These are phyloP conservation scores for Gnatocerus cornutus DNA, from an alignment of 2,888 invertebrate species.

Conservation along the genomic window DNA sequence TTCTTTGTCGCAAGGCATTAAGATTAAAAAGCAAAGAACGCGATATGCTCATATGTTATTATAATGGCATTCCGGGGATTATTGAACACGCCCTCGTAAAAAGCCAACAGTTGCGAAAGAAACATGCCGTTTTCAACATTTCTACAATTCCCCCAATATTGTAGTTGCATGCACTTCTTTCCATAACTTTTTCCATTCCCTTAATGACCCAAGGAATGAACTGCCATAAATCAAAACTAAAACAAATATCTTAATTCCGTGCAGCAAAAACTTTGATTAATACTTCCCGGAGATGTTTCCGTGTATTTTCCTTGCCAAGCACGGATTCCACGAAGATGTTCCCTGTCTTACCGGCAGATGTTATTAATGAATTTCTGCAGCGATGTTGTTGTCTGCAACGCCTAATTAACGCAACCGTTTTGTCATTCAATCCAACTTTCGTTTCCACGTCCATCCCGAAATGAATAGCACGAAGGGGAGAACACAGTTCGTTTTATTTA, in stretches of 20 bases:
- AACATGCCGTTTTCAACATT: too few species aligned
- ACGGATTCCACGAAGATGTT: conserved; percentile 53
- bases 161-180: conserved; percentile 9
- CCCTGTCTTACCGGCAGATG: conserved; percentile 53
- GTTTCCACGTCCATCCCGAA: conserved; percentile 2
- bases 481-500: not conserved
- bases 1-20: conserved; percentile 42
- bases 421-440: conserved; percentile 27
- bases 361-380: conserved; percentile 56
- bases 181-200: conserved; percentile 1
- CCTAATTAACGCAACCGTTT: conserved; percentile 37
- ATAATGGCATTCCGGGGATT: conserved; percentile 46
- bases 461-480: conserved; percentile 12
- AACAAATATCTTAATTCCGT: conserved; percentile 60
- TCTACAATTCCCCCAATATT: too few species aligned
- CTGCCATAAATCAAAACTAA: conserved; percentile 51
- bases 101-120: too few species aligned
- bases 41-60: conserved; percentile 47
- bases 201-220: conserved; percentile 17
- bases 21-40: conserved; percentile 46
- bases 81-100: conserved; percentile 40
- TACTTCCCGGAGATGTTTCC: conserved; percentile 56
- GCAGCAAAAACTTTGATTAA: conserved; percentile 59
- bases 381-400: conserved; percentile 38
- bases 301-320: conserved; percentile 54